Conservation (phyloP, 2,797 vertebrate species). For the Dermochelys coriacea region DNA sequence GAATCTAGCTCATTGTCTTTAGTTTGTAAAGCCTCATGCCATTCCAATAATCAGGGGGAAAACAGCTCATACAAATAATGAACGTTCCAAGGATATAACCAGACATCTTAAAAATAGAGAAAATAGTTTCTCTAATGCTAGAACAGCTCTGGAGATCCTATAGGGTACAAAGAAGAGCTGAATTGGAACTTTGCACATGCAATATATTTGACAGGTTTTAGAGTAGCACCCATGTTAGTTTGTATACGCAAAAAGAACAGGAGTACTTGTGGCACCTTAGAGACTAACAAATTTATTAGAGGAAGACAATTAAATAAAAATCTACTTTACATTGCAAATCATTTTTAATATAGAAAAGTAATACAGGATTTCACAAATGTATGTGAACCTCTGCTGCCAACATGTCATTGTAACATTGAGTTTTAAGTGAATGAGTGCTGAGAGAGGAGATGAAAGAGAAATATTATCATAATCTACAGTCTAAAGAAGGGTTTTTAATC, state of each 20-base stretch:
- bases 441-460: slow-evolving; percentile 37
- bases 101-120: slow-evolving; percentile 9
- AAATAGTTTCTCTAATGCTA: slow-evolving; percentile 24
- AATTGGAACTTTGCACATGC: slow-evolving; percentile 45
- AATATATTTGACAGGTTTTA: neutral
- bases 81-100: slow-evolving; percentile 32
- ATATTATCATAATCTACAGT: slow-evolving; percentile 31
- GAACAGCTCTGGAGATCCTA: slow-evolving; percentile 39
- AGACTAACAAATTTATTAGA: too few relatives aligned
- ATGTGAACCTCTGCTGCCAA: slow-evolving; percentile 28
- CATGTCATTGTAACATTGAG: slow-evolving; percentile 11
- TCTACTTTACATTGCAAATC: slow-evolving; percentile 44
- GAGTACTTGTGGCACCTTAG: too few relatives aligned
- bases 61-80: slow-evolving; percentile 31
- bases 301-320: slow-evolving; percentile 27
- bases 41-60: neutral
- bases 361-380: slow-evolving; percentile 24
- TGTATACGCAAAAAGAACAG: too few relatives aligned
- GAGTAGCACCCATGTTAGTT: too few relatives aligned
- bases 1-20: neutral
- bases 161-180: slow-evolving; percentile 21
- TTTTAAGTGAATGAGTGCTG: neutral
- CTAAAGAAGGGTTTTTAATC: slow-evolving; percentile 14
- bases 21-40: neutral
- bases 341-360: slow-evolving; percentile 44